Percentiles rank a stretch among this genome's conserved stretches.
Conservation (phyloP, 2,888 invertebrate species). For the Tolmerus cingulatus region DNA sequence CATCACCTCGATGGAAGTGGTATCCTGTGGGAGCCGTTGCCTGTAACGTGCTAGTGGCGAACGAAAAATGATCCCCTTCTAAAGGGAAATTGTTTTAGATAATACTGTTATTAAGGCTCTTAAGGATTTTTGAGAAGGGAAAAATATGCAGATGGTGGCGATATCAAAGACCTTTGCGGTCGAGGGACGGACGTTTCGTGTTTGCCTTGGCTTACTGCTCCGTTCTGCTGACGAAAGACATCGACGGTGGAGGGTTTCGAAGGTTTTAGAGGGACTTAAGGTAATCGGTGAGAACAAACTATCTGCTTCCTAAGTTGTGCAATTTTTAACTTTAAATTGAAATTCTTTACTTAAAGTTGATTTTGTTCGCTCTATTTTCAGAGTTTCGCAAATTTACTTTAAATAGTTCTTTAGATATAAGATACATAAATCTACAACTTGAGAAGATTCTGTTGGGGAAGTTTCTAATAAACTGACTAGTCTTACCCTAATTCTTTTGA, state of each 20-base stretch:
- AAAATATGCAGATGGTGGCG: not conserved
- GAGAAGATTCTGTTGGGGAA: too few relatives aligned
- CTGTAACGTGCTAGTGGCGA: not conserved
- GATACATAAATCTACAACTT: too few relatives aligned
- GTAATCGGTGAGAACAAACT: not conserved
- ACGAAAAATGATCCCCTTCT: not conserved
- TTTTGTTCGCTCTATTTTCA: not conserved
- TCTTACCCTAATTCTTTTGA: too few relatives aligned
- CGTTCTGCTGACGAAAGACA: not conserved
- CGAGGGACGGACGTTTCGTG: not conserved
- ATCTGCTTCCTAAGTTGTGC: not conserved
- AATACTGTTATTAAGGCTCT: not conserved
- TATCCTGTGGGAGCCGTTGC: not conserved
- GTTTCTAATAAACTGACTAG: too few relatives aligned
- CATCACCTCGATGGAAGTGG: not conserved
- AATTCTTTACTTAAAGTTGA: not conserved
- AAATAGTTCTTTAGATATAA: too few relatives aligned
- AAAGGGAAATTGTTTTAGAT: constrained; percentile 10
- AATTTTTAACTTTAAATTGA: not conserved
- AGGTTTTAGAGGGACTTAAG: not conserved
- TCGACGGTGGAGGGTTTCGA: not conserved
- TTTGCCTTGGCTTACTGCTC: not conserved
- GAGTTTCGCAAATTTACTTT: too few relatives aligned
- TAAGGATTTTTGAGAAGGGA: not conserved
- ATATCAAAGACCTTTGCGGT: not conserved